phyloP scores from a whole-genome alignment of 1,140 invertebrate species.

The Akabosia matsudoensis region DNA sequence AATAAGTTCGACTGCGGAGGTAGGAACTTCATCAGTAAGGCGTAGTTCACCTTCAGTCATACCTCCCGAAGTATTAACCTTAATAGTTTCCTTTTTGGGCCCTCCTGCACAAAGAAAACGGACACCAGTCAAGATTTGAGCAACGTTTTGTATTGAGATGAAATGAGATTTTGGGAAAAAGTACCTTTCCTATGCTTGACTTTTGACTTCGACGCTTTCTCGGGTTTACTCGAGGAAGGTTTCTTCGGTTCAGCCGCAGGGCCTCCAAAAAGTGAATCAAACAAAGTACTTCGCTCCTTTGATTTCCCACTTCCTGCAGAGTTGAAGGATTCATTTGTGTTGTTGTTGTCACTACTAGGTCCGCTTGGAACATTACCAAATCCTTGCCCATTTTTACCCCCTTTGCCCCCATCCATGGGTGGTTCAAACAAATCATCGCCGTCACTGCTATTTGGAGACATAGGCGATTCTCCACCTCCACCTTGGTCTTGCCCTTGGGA shows the following conservation, averaged over 20 bases:
- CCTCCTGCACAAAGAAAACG: constrained; percentile 5
- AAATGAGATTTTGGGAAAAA: neutral
- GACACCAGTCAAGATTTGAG: constrained; percentile 1
- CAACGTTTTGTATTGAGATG: neutral
- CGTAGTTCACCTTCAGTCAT: constrained; percentile 46
- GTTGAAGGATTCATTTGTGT: constrained; percentile 54
- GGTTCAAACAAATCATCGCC: constrained; percentile 83
- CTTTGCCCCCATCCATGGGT: constrained; percentile 52
- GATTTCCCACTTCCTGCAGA: constrained; percentile 49
- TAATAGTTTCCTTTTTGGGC: constrained; percentile 39
- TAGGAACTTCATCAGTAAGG: constrained; percentile 72
- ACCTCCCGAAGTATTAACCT: constrained; percentile 38
- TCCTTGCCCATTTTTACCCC: neutral
- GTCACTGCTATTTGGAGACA: constrained; percentile 76
- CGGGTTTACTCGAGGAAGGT: constrained; percentile 22
- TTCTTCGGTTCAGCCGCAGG: constrained; percentile 1
- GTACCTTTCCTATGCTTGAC: constrained; percentile 10
- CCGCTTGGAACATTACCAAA: constrained; percentile 54
- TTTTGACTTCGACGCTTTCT: constrained; percentile 31
- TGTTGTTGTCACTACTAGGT: constrained; percentile 75
- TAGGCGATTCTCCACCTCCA: constrained; percentile 64
- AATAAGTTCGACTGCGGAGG: constrained; percentile 90
- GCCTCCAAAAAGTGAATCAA: constrained; percentile 47
- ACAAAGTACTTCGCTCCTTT: constrained; percentile 39
- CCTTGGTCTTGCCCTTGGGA: constrained; percentile 3